Evolutionary conservation across 2,888 invertebrate genomes (phyloP).

Genomic region (Drosophila basisetae): DNA sequence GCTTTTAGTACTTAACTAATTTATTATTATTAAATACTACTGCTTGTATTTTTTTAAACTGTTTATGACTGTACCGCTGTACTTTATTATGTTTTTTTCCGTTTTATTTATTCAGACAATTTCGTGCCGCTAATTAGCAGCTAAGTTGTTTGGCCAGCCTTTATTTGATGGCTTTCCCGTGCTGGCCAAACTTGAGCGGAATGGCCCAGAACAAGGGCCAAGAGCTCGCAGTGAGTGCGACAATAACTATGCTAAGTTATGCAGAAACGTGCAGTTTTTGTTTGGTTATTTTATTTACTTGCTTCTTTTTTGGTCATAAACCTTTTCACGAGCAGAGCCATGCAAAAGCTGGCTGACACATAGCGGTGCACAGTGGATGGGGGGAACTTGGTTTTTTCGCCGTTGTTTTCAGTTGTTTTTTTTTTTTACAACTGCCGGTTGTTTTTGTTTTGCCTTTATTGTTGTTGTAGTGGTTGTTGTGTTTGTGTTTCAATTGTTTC

Average conservation of each 20-base stretch:
- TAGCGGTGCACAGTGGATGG: slow-evolving; percentile 52
- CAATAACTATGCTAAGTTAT: slow-evolving; percentile 56
- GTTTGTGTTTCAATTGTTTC: slow-evolving; percentile 49
- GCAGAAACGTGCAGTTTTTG: slow-evolving; percentile 65
- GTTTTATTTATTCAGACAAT: slow-evolving; percentile 39
- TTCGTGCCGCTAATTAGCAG: slow-evolving; percentile 60
- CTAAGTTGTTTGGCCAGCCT: slow-evolving; percentile 36
- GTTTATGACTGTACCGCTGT: neutral
- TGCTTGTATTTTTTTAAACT: neutral
- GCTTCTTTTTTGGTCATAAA: slow-evolving; percentile 47
- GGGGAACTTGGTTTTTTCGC: slow-evolving; percentile 13
- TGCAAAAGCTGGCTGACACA: slow-evolving; percentile 43
- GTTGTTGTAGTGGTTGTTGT: slow-evolving; percentile 7
- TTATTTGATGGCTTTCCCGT: slow-evolving; percentile 35
- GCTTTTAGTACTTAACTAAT: neutral
- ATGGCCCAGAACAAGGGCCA: slow-evolving; percentile 27
- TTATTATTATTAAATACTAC: neutral
- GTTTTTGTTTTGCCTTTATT: slow-evolving; percentile 9
- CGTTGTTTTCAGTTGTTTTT: slow-evolving; percentile 1
- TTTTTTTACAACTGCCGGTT: slow-evolving; percentile 28
- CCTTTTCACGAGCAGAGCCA: slow-evolving; percentile 40
- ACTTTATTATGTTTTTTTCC: slow-evolving; percentile 14
- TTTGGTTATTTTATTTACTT: slow-evolving; percentile 37
- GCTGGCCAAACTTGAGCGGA: slow-evolving; percentile 13
- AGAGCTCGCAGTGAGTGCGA: slow-evolving; percentile 8